Conservation (phyloP, 2,113 vertebrate species). For the Aythya baeri region DNA sequence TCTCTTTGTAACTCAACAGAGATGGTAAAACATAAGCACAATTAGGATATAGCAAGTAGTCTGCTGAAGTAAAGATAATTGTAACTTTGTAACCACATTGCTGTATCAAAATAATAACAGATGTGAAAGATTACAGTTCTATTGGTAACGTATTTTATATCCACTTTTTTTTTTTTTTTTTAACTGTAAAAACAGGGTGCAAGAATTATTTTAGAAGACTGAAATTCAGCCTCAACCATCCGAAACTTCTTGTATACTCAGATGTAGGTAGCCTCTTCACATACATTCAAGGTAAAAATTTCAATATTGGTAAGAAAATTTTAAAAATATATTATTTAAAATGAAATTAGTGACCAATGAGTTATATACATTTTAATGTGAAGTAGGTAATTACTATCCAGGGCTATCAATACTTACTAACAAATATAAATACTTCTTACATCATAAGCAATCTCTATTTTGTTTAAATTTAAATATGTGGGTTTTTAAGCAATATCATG, state of each 20-base stretch:
- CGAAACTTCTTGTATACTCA: neutral
- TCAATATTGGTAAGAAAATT: neutral
- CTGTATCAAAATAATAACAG: neutral
- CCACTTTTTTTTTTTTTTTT: neutral
- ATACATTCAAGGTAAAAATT: neutral
- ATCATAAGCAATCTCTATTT: neutral
- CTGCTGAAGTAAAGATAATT: neutral
- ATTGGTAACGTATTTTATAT: neutral
- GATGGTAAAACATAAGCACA: neutral
- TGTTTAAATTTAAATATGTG: neutral
- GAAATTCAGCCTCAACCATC: neutral
- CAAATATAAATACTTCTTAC: neutral
- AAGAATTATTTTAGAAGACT: neutral
- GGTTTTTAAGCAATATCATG: neutral
- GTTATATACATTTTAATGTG: neutral
- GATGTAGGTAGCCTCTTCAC: neutral
- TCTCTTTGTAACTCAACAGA: constrained; percentile 17
- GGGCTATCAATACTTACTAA: neutral
- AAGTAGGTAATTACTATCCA: neutral
- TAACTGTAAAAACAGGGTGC: neutral
- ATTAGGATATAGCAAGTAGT: neutral
- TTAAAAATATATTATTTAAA: neutral
- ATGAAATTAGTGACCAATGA: neutral
- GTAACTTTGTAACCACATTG: neutral
- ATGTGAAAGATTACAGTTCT: neutral